Evolutionary conservation across 2,888 invertebrate species (phyloP), one percentile per base, ranked within the genome.

Genomic region (Gari tellinella): DNA sequence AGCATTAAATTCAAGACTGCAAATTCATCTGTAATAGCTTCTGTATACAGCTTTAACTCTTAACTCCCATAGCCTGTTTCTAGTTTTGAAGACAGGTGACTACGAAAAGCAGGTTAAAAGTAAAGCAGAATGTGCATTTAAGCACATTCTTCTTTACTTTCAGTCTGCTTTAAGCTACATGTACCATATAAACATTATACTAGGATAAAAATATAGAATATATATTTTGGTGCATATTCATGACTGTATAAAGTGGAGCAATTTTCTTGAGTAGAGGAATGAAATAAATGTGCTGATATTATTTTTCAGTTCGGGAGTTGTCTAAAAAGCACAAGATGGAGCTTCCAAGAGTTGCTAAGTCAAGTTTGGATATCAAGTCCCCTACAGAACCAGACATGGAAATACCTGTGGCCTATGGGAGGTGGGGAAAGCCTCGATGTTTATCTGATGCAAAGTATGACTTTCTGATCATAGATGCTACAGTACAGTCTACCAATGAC

Each of bases 381-480:
- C 45, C 7, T 12, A 19, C 19, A 21, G 41, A 19, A 56, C 5
- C 49, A 46, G 66, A 52, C 40, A 52, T 57, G 31, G 74, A 79
- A 23, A 37, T 68, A 19, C 85, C 88, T 0, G 79, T 89, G n/a
- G 83, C 87, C 1, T 76, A 81, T 58, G 90, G 90, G 21, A 80
- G 86, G 62, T 90, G 90, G 90, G 86, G 86, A 1, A 89, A 87
- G 56, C 90, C 90, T 1, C 61, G 66, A 4, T 84, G 83, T 48
- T 82, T 90, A 10, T 69, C 68, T 3, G 86, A 89, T 52, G 89
- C 89, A 41, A 90, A 88, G 64, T 89, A 87, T 72, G 89, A 89
- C 55, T 90, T 90, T 49, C 82, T 90, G 2, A 85, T 88, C 31
- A 77, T 88, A 0, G 82, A 84, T 40, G 89, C 88, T 7, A 73